phyloP scores from a whole-genome alignment of 1,140 invertebrate species.

The Danaus melanippus region DNA sequence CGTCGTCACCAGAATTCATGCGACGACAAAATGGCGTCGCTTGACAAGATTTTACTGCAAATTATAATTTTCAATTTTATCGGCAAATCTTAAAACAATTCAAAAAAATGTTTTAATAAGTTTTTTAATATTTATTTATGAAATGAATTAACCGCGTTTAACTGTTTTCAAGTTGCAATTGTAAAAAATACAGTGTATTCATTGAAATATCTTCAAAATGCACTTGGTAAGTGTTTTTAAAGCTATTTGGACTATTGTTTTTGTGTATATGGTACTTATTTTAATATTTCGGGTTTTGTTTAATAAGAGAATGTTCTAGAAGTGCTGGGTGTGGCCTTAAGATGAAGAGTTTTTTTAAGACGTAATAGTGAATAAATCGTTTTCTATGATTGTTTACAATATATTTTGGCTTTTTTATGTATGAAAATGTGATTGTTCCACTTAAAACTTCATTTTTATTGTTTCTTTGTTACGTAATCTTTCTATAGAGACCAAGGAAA shows the following conservation, averaged over 20 bases:
- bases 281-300: slow-evolving; percentile 32
- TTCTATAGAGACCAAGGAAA: slow-evolving; percentile 55
- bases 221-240: slow-evolving; percentile 67
- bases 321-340: slow-evolving; percentile 63
- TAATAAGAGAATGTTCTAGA: slow-evolving; percentile 48
- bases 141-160: slow-evolving; percentile 46
- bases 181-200: slow-evolving; percentile 51
- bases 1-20: slow-evolving; percentile 70
- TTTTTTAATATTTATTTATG: slow-evolving; percentile 34
- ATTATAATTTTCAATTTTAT: slow-evolving; percentile 62
- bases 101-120: slow-evolving; percentile 39
- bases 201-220: slow-evolving; percentile 62
- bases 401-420: slow-evolving; percentile 71
- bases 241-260: slow-evolving; percentile 47
- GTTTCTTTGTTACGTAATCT: slow-evolving; percentile 68
- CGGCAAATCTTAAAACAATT: slow-evolving; percentile 44
- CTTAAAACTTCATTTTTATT: slow-evolving; percentile 56
- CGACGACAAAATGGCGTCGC: slow-evolving; percentile 73
- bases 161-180: slow-evolving; percentile 36
- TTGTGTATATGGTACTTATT: slow-evolving; percentile 42
- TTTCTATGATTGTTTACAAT: slow-evolving; percentile 76
- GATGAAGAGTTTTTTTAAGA: slow-evolving; percentile 54
- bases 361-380: slow-evolving; percentile 62
- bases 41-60: slow-evolving; percentile 69
- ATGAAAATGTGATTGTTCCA: slow-evolving; percentile 74